A percentile compares a stretch with the other conserved stretches of the same genome.
Evolutionary conservation across 2,797 vertebrate species (phyloP).

Genomic region (Pterois miles): DNA sequence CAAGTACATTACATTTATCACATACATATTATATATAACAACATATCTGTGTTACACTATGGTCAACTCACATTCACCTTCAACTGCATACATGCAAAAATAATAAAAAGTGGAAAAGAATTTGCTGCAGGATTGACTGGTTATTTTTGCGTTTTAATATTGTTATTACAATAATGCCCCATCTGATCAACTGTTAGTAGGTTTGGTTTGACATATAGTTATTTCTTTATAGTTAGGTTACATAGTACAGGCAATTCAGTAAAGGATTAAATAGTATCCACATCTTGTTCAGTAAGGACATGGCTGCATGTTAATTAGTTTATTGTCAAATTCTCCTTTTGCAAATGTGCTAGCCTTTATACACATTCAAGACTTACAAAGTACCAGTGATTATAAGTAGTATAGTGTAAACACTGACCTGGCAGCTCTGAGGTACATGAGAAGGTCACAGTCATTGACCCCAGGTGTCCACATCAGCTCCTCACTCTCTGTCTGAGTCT

Average conservation of each 20-base stretch:
- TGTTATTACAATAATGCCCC: neutral
- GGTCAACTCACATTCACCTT: no score
- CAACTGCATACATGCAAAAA: no score
- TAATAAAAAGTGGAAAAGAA: no score
- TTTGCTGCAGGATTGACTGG: no score
- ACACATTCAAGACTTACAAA: neutral
- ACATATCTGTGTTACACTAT: no score
- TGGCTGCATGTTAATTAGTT: neutral
- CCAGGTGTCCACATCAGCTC: constrained; percentile 98
- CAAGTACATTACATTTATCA: no score
- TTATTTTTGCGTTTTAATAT: neutral
- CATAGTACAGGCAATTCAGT: neutral
- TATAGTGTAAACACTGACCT: constrained; percentile 81
- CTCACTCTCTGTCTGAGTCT: constrained; percentile 91
- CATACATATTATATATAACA: no score
- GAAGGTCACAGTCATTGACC: constrained; percentile 98
- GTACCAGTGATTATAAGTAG: neutral
- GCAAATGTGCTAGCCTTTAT: neutral
- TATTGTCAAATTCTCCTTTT: neutral
- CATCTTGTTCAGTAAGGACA: neutral
- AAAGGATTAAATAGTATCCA: neutral
- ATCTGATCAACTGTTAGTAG: neutral
- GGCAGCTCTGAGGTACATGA: constrained; percentile 98
- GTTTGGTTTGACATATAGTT: neutral
- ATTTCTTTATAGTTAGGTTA: neutral